Percentiles rank a stretch among this genome's conserved stretches.
phyloP scores from a whole-genome alignment of 2,797 vertebrate genomes.

The Cuculus canorus region DNA sequence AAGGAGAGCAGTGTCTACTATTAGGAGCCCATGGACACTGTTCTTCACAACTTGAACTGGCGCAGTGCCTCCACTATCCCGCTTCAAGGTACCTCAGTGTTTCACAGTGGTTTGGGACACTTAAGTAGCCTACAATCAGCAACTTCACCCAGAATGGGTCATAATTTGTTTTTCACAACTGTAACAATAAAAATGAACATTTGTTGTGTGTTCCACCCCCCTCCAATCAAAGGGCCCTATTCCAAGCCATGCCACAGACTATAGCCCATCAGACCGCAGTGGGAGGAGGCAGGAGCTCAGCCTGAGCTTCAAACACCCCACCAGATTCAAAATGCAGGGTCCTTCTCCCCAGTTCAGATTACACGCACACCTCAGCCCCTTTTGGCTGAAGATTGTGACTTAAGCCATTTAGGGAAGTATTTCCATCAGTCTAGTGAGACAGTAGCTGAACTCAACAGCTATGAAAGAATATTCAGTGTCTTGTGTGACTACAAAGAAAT shows the following conservation, averaged over 20 bases:
- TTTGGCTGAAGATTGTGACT: neutral
- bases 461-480: neutral
- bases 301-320: neutral
- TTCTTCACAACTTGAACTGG: neutral
- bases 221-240: neutral
- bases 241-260: neutral
- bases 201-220: fast-evolving
- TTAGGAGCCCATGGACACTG: neutral
- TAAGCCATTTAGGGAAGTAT: neutral
- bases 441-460: neutral
- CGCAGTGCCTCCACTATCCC: neutral
- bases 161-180: neutral
- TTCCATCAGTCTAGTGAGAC: neutral
- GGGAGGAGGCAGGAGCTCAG: neutral
- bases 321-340: fast-evolving
- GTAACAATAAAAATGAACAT: no score
- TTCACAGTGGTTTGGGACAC: neutral
- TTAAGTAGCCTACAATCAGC: neutral
- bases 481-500: conserved; percentile 16
- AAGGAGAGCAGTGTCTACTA: neutral
- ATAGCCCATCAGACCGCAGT: fast-evolving
- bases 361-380: neutral
- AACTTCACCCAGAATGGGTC: neutral
- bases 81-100: neutral
- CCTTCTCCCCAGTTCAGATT: no score